Evolutionary conservation across 2,888 invertebrate genomes (phyloP), one percentile per base, ranked within the genome.

Genomic region (Vannuccia rotundouncinata): DNA sequence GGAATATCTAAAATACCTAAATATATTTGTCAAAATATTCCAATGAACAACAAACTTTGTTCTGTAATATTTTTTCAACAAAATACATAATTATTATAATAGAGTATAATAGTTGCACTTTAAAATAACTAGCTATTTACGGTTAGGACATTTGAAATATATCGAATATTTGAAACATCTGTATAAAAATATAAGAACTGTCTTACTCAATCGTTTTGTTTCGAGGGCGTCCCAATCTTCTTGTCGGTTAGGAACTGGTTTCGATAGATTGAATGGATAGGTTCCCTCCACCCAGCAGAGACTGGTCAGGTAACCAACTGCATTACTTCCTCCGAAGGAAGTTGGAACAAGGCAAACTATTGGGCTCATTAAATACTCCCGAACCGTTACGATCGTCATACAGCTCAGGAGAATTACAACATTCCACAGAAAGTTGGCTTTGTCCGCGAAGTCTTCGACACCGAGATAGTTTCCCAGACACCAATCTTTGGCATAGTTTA

Each of bases 211-310:
- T 78, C 5, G 59, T 22, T 28, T 60, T n/a, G 45, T 2, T 27
- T 79, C 22, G 28, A 80, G 29, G 25, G n/a, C 29, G n/a, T 80
- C 78, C 80, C 80, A 80, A 30, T 79, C 60, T 2, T 59, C n/a
- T 25, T 60, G n/a, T 10, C 29, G 59, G 5, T 79, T 31, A 13
- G 80, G 78, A 1, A 80, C 30, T 30, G 79, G 59, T 5, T 22
- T n/a, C 0, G 80, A 79, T 1, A 79, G 27, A 79, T 80, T 80
- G 79, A 77, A 2, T 0, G 80, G 80, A 80, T 59, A 59, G 5
- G 80, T 80, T 28, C 80, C 80, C 60, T 80, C 80, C 27, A 79
- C 80, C 80, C 80, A 80, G 31, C 80, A 80, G n/a, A 80, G 28
- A 31, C 78, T 80, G n/a, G 80, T 80, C 22, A 80, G 30, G 59